Conservation (phyloP, 2,113 vertebrate genomes). For the Aegotheles bennettii region DNA sequence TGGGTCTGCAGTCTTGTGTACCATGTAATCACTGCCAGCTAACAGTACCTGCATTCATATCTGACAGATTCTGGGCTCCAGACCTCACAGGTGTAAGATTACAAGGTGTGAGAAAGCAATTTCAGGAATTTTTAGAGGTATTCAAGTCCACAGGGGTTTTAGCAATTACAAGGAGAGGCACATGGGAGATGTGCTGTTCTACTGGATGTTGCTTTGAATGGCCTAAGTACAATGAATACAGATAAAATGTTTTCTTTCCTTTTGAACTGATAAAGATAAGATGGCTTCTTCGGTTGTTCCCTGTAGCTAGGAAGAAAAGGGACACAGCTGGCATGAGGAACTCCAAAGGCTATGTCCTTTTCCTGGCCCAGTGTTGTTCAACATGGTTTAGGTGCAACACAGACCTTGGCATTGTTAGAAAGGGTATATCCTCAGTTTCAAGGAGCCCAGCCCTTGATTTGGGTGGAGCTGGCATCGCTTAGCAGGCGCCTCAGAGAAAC, state of each 20-base stretch:
- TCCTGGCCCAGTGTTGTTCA: background rate
- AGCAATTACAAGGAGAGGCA: background rate
- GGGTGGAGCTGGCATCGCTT: background rate
- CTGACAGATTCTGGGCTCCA: background rate
- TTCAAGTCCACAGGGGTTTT: background rate
- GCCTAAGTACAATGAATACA: background rate
- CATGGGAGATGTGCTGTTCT: background rate
- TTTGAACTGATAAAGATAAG: background rate
- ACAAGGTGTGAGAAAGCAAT: background rate
- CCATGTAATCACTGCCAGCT: background rate
- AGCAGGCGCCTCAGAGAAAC: background rate
- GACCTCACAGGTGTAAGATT: background rate
- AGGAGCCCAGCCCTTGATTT: background rate
- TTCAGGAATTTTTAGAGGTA: background rate
- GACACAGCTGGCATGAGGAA: background rate
- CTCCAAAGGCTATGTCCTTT: background rate
- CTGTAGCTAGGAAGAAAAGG: background rate
- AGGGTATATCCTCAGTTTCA: background rate
- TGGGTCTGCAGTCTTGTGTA: background rate
- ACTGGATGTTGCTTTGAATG: background rate
- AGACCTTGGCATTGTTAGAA: background rate
- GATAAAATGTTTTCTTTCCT: background rate
- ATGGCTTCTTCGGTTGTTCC: background rate
- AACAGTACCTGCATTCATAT: background rate
- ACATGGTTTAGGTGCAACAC: background rate